Evolutionary conservation across 2,888 invertebrate species (phyloP).

Genomic region (Apamea monoglypha): DNA sequence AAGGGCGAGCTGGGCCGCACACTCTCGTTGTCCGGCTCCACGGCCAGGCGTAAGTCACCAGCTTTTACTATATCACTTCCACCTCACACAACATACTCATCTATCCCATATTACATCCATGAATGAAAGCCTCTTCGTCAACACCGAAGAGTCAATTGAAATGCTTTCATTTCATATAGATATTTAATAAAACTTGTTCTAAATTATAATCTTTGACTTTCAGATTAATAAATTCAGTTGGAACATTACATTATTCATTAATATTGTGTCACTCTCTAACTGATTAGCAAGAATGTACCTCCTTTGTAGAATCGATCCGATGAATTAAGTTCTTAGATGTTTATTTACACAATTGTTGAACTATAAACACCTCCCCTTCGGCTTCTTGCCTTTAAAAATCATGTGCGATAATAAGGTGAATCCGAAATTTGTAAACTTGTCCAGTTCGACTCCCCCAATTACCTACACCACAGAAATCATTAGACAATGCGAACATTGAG

Average conservation of each 20-base stretch:
- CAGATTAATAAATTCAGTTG: constrained; percentile 39
- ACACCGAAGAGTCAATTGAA: constrained; percentile 11
- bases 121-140: constrained; percentile 30
- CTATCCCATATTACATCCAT: constrained; percentile 11
- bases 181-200: constrained; percentile 12
- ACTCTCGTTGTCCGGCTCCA: constrained; percentile 94
- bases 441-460: constrained; percentile 72
- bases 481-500: constrained; percentile 83
- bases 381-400: constrained; percentile 68
- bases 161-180: constrained; percentile 16
- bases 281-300: constrained; percentile 39
- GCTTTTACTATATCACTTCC: constrained; percentile 17
- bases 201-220: constrained; percentile 39
- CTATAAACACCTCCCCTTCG: constrained; percentile 55
- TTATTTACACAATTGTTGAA: constrained; percentile 65
- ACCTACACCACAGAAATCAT: constrained; percentile 74
- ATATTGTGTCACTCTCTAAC: constrained; percentile 32
- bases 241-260: constrained; percentile 47
- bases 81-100: constrained; percentile 32
- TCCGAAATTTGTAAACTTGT: constrained; percentile 68
- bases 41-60: constrained; percentile 93
- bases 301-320: constrained; percentile 49
- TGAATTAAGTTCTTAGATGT: constrained; percentile 58
- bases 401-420: constrained; percentile 68
- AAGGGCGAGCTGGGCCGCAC: constrained; percentile 95